A percentile compares a stretch with the other conserved stretches of the same genome.
These are phyloP conservation scores for Nomada lathburiana DNA, from an alignment of 2,888 invertebrate species.

Conservation along the genomic window DNA sequence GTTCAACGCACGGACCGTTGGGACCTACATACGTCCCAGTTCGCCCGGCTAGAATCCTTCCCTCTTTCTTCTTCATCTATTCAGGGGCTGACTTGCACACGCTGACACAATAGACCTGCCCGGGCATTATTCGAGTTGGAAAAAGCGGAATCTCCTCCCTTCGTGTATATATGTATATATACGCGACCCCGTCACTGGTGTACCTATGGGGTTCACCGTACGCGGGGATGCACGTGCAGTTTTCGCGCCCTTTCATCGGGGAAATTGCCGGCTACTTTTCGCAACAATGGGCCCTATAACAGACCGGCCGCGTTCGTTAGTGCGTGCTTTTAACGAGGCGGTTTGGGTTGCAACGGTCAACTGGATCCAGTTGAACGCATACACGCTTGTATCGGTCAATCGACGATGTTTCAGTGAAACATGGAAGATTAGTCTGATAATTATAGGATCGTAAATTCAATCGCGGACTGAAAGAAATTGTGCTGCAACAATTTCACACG, in stretches of 20 bases:
- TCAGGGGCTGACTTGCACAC: slow-evolving; percentile 75
- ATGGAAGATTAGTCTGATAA: no score
- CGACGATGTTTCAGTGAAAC: background rate
- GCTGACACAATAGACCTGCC: slow-evolving; percentile 71
- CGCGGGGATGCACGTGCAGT: slow-evolving; percentile 47
- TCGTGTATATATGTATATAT: background rate
- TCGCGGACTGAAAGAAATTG: no score
- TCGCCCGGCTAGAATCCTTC: slow-evolving; percentile 47
- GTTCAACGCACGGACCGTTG: slow-evolving; percentile 75
- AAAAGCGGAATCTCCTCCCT: slow-evolving; percentile 63
- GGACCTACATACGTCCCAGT: slow-evolving; percentile 64
- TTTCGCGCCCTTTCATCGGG: slow-evolving; percentile 50
- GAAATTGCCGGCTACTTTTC: slow-evolving; percentile 63
- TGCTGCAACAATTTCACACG: no score
- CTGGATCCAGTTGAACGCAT: slow-evolving; percentile 31
- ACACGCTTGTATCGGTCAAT: background rate
- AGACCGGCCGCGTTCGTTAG: slow-evolving; percentile 50
- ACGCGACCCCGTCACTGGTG: slow-evolving; percentile 10
- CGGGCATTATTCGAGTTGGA: slow-evolving; percentile 67
- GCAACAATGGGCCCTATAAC: slow-evolving; percentile 53
- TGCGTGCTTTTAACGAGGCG: slow-evolving; percentile 43
- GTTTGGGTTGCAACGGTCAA: slow-evolving; percentile 32
- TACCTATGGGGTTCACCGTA: slow-evolving; percentile 38
- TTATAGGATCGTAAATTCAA: no score
- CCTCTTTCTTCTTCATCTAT: slow-evolving; percentile 54